Evolutionary conservation across 2,113 vertebrate genomes (phyloP).

Genomic region (Hucho hucho): DNA sequence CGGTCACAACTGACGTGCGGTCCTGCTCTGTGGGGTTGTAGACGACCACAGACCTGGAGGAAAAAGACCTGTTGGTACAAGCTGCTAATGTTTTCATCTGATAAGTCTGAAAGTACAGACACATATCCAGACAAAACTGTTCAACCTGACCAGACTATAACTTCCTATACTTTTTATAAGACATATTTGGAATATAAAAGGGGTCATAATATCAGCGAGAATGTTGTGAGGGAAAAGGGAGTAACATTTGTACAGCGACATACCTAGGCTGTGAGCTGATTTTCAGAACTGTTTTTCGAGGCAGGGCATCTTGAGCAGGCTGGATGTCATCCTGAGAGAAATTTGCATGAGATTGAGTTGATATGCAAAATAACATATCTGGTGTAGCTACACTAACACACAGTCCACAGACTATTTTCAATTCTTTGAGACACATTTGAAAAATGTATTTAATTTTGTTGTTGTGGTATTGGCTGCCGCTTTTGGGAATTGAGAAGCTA

Average conservation of each 20-base stretch:
- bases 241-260: too few species aligned
- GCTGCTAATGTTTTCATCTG: background rate
- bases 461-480: background rate
- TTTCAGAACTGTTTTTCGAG: conserved; percentile 74
- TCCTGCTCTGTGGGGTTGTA: conserved; percentile 85
- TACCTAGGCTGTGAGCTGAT: conserved; percentile 79
- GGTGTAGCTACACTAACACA: background rate
- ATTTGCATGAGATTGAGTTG: conserved; percentile 14
- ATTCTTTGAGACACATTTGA: background rate
- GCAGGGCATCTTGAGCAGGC: conserved; percentile 83
- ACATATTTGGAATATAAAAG: too few species aligned
- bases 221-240: too few species aligned
- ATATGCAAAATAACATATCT: background rate
- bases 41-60: conserved; percentile 81
- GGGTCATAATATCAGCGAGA: too few species aligned
- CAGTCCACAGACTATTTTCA: background rate
- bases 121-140: background rate
- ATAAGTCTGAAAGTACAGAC: background rate
- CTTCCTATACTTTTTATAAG: too few species aligned
- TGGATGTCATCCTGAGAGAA: conserved; percentile 81
- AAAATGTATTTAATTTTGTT: background rate
- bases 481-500: background rate
- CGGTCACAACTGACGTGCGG: conserved; percentile 73
- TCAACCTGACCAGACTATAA: background rate
- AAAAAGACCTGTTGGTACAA: background rate